phyloP scores from a whole-genome alignment of 2,888 invertebrate species.

The Conops quadrifasciatus region DNA sequence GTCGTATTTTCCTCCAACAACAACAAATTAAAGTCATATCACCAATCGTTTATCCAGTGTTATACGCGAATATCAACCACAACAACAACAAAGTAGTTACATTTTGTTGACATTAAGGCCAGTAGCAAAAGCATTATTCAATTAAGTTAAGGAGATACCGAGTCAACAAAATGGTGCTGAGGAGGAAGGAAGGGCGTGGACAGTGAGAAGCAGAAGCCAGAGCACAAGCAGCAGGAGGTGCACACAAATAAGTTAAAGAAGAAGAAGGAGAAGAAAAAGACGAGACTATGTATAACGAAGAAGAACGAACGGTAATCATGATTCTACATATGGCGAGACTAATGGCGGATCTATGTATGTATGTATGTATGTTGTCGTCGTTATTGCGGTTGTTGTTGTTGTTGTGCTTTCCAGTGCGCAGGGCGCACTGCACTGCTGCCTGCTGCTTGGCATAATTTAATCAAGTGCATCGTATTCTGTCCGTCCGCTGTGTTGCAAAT shows the following conservation, averaged over 20 bases:
- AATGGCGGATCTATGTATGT: too few relatives aligned
- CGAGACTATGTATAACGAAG: not conserved
- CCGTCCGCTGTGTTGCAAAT: conserved; percentile 10
- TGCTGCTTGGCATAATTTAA: conserved; percentile 12
- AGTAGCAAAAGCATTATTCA: conserved; percentile 26
- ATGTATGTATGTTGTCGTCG: too few relatives aligned
- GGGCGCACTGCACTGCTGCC: not conserved
- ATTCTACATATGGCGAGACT: not conserved
- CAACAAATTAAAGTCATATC: too few relatives aligned
- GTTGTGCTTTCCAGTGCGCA: not conserved
- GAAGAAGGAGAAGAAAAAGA: not conserved
- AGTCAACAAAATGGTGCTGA: too few relatives aligned
- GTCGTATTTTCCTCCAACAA: too few relatives aligned
- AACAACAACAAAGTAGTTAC: too few relatives aligned
- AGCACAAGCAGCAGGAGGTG: not conserved
- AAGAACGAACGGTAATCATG: not conserved
- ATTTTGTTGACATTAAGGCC: conserved; percentile 16
- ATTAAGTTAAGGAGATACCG: conserved; percentile 15
- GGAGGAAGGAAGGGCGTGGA: too few relatives aligned
- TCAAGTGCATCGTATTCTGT: conserved; percentile 4
- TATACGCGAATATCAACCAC: too few relatives aligned
- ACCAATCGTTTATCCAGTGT: too few relatives aligned
- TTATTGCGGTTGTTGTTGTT: not conserved
- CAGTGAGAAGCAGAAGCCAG: not conserved
- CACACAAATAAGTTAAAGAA: too few relatives aligned